Percentiles rank a stretch among this genome's conserved stretches.
phyloP scores from a whole-genome alignment of 2,888 invertebrate genomes.

The Cerastoderma edule region DNA sequence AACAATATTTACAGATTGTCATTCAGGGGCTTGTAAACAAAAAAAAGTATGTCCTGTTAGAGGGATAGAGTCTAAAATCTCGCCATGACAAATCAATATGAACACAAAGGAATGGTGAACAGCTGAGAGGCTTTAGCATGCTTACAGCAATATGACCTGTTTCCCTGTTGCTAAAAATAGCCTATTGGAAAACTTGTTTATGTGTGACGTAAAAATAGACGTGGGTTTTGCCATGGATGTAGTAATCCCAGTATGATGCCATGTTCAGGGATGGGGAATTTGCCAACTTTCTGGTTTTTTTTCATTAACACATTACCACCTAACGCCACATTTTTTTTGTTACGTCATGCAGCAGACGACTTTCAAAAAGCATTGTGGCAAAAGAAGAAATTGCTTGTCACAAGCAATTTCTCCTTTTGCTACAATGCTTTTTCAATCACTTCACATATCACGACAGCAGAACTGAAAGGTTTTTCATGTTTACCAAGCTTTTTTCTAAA shows the following conservation, averaged over 20 bases:
- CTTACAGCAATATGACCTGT: slow-evolving; percentile 22
- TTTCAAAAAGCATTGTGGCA: too few species aligned
- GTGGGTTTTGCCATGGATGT: slow-evolving; percentile 21
- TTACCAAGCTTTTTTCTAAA: too few species aligned
- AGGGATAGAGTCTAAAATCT: neutral
- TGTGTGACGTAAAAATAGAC: slow-evolving; percentile 16
- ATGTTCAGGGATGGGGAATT: slow-evolving; percentile 8
- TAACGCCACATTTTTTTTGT: neutral
- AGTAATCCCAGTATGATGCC: slow-evolving; percentile 17
- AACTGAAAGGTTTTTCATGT: too few species aligned
- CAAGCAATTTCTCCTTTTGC: too few species aligned
- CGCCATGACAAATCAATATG: slow-evolving; percentile 3
- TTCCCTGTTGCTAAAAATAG: slow-evolving; percentile 25
- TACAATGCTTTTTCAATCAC: too few species aligned
- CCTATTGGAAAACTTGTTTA: slow-evolving; percentile 20
- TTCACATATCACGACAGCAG: too few species aligned
- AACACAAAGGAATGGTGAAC: slow-evolving; percentile 8
- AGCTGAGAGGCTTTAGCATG: neutral
- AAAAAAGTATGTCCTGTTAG: too few species aligned
- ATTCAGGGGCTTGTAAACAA: too few species aligned
- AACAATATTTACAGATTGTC: too few species aligned
- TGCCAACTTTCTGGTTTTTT: slow-evolving; percentile 1
- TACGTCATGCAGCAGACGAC: too few species aligned
- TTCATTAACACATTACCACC: neutral
- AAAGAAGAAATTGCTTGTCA: too few species aligned